Evolutionary conservation across 2,797 vertebrate species (phyloP), one percentile per base, ranked within the genome.

Genomic region (Myotis daubentonii): DNA sequence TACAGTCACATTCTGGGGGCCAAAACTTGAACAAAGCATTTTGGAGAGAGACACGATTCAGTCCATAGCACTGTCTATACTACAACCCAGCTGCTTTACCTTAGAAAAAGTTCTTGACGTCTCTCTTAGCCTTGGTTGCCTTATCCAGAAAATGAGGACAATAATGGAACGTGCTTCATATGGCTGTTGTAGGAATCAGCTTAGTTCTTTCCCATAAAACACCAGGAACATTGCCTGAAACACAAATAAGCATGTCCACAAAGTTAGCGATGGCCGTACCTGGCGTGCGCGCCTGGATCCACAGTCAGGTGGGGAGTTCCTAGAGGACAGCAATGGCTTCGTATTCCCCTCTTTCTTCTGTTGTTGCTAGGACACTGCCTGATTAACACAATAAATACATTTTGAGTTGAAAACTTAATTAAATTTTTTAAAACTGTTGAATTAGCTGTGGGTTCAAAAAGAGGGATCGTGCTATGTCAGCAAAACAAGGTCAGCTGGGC

Each of bases 381-480:
- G 60, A 62, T 80, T 72, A 78, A 79, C 57, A 75, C 5, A 36
- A 87, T 20, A 78, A 44, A 41, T 30, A 20, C 3, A 72, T 72
- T 80, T 95, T 62, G 23, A 89, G 25, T 49, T 76, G 76, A 79
- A 55, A 12, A 8, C 25, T 71, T 71, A 60, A n/a, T 80, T 49
- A 80, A 44, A 62, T 49, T 72, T 91, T 72, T 12, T 9, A 65
- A 89, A 89, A 71, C n/a, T 19, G 44, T 38, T 79, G 3, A 71
- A 38, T 49, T 93, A 33, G 30, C 20, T 36, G 19, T 3, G 36
- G 6, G 8, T 55, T 78, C 60, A 93, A 55, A 71, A 2, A 25
- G 6, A 87, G 28, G 10, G 25, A 33, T 60, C 1, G 3, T 23
- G 23, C 62, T 16, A 62, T 25, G 49, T 38, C 13, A 55, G 57